Conservation (phyloP, 2,113 vertebrate genomes). For the Acrocephalus arundinaceus region DNA sequence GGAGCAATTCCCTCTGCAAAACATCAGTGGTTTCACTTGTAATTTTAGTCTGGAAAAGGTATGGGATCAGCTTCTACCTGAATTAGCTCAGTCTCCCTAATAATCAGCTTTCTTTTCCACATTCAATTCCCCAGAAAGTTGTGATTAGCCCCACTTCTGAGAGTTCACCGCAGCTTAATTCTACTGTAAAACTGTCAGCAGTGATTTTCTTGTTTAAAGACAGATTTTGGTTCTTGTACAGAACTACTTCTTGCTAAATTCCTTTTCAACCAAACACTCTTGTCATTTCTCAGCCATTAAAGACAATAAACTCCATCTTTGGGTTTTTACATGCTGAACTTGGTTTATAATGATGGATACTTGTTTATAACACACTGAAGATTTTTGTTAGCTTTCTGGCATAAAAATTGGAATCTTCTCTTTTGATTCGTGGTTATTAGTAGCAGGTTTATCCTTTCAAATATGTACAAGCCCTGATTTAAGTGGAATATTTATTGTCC, state of each 20-base stretch:
- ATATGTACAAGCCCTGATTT: conserved; percentile 3
- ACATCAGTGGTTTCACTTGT: accelerated
- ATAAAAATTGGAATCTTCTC: conserved; percentile 23
- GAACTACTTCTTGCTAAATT: conserved; percentile 53
- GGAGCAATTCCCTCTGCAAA: not conserved
- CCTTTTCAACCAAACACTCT: conserved; percentile 55
- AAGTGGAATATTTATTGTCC: conserved; percentile 35
- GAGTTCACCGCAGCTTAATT: conserved; percentile 68
- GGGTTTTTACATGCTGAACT: conserved; percentile 54
- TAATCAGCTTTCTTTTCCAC: conserved; percentile 25
- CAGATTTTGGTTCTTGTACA: conserved; percentile 29
- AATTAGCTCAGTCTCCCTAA: not conserved
- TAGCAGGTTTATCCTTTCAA: conserved; percentile 51
- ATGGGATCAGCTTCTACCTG: not conserved
- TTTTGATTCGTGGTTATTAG: conserved; percentile 41
- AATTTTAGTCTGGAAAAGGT: not conserved
- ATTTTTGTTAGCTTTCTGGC: conserved; percentile 57
- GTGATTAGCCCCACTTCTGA: conserved; percentile 62
- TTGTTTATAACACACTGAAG: conserved; percentile 59
- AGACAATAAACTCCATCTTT: conserved; percentile 63
- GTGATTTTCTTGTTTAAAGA: conserved; percentile 42
- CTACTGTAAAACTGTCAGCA: conserved; percentile 67
- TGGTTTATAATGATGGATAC: conserved; percentile 39
- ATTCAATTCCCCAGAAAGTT: conserved; percentile 53
- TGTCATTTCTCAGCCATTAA: conserved; percentile 56